These are phyloP conservation scores for Drosophila kurseongensis DNA, from an alignment of 1,140 invertebrate species.

Conservation along the genomic window DNA sequence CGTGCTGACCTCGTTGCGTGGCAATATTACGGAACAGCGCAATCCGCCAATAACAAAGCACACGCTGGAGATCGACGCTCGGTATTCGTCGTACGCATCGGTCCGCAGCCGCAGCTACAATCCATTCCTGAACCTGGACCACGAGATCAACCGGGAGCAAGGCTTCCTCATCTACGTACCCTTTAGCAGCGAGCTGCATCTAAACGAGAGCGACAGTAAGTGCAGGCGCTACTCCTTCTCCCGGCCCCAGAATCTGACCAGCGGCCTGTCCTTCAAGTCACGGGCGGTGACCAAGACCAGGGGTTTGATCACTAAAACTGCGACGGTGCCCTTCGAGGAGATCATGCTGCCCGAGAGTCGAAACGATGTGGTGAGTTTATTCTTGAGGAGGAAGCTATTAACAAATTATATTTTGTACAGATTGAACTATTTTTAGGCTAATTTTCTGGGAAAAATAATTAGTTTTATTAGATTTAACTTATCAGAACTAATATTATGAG, in stretches of 20 bases:
- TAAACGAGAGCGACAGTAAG: constrained; percentile 57
- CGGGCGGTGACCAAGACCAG: constrained; percentile 75
- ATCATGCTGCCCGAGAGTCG: constrained; percentile 70
- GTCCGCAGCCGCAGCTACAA: constrained; percentile 87
- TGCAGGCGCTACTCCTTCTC: constrained; percentile 73
- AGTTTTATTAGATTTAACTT: background rate
- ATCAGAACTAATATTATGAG: too few relatives aligned
- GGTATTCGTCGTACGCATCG: constrained; percentile 87
- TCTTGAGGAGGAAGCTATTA: too few relatives aligned
- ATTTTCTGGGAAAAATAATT: background rate
- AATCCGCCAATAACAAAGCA: constrained; percentile 81
- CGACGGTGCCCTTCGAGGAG: constrained; percentile 67
- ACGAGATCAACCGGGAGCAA: constrained; percentile 86
- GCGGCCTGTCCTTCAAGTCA: constrained; percentile 80
- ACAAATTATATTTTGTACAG: too few relatives aligned
- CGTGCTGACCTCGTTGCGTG: constrained; percentile 86
- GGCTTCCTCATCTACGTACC: constrained; percentile 87
- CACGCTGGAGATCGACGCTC: constrained; percentile 86
- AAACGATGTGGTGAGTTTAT: constrained; percentile 64
- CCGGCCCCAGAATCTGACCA: constrained; percentile 77
- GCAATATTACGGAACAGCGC: constrained; percentile 85
- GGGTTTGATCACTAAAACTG: constrained; percentile 72
- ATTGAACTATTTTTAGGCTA: too few relatives aligned
- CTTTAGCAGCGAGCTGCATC: constrained; percentile 84
- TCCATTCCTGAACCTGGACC: constrained; percentile 86